Evolutionary conservation across 1,140 invertebrate genomes (phyloP).

Genomic region (Babylonia areolata): DNA sequence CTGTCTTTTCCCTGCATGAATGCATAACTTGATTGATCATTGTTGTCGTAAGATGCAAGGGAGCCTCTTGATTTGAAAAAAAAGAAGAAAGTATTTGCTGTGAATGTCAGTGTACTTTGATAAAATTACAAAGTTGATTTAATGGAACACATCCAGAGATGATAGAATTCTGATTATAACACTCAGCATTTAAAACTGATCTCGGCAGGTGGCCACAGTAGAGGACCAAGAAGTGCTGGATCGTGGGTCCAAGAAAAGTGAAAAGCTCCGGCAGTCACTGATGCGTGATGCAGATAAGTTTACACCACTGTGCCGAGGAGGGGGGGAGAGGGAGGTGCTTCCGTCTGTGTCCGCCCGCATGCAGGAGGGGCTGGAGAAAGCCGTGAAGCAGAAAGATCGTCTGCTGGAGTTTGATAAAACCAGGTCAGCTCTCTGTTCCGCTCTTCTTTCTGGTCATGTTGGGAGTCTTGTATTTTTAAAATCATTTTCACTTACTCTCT

Average conservation of each 20-base stretch:
- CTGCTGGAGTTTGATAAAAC: conserved; percentile 92
- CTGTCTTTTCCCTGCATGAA: no score
- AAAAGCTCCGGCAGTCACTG: conserved; percentile 83
- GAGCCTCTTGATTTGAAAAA: no score
- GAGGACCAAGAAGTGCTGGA: conserved; percentile 84
- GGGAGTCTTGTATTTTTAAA: no score
- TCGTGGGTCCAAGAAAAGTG: conserved; percentile 82
- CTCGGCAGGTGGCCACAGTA: conserved; percentile 85
- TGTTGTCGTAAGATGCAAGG: no score
- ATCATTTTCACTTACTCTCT: no score
- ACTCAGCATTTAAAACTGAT: neutral
- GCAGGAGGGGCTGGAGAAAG: conserved; percentile 79
- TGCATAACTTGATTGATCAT: no score
- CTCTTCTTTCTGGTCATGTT: no score
- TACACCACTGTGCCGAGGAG: conserved; percentile 50
- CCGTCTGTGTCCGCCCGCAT: conserved; percentile 42
- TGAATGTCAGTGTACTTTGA: no score
- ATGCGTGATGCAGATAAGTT: conserved; percentile 77
- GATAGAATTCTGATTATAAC: no score
- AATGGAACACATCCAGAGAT: no score
- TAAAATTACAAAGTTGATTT: no score
- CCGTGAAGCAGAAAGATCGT: conserved; percentile 87
- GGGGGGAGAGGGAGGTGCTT: conserved; percentile 45
- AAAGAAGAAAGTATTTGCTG: no score
- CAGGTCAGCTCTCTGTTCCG: conserved; percentile 81